These are phyloP conservation scores for Coregonus clupeaformis DNA, from an alignment of 2,113 vertebrate genomes.

Conservation along the genomic window DNA sequence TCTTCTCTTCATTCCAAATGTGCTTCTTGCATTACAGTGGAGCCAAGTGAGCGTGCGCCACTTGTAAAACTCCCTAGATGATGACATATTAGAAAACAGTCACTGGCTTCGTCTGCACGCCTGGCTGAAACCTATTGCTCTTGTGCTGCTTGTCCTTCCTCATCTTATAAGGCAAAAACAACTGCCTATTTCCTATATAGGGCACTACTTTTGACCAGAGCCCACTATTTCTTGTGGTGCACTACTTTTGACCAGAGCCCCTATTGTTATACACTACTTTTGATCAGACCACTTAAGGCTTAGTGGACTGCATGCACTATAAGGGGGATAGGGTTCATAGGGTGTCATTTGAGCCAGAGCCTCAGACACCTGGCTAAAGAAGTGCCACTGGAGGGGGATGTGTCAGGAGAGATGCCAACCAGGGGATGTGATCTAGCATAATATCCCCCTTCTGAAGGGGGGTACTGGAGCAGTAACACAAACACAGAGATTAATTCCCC, in stretches of 20 bases:
- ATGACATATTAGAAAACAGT: slow-evolving; percentile 28
- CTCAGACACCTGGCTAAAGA: slow-evolving; percentile 46
- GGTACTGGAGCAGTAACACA: slow-evolving; percentile 40
- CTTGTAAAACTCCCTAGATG: slow-evolving; percentile 3
- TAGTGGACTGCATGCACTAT: too few relatives aligned
- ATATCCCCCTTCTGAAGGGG: slow-evolving; percentile 13
- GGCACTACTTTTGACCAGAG: too few relatives aligned
- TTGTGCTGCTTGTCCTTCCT: slow-evolving; percentile 14
- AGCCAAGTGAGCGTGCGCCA: slow-evolving; percentile 6
- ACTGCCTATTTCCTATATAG: too few relatives aligned
- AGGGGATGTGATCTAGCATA: slow-evolving; percentile 34
- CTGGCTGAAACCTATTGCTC: not conserved
- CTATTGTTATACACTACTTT: too few relatives aligned
- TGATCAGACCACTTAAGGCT: not conserved
- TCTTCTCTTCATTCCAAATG: slow-evolving; percentile 3
- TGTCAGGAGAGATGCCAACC: slow-evolving; percentile 24
- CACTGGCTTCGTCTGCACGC: not conserved
- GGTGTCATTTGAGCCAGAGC: too few relatives aligned
- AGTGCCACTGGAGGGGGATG: slow-evolving; percentile 27
- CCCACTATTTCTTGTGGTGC: too few relatives aligned
- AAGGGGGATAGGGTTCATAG: too few relatives aligned
- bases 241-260: too few relatives aligned
- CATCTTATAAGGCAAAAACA: not conserved
- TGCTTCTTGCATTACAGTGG: slow-evolving; percentile 21
- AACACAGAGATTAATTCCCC: slow-evolving; percentile 38